Evolutionary conservation across 2,113 vertebrate species (phyloP).

Genomic region (Triplophysa dalaica): DNA sequence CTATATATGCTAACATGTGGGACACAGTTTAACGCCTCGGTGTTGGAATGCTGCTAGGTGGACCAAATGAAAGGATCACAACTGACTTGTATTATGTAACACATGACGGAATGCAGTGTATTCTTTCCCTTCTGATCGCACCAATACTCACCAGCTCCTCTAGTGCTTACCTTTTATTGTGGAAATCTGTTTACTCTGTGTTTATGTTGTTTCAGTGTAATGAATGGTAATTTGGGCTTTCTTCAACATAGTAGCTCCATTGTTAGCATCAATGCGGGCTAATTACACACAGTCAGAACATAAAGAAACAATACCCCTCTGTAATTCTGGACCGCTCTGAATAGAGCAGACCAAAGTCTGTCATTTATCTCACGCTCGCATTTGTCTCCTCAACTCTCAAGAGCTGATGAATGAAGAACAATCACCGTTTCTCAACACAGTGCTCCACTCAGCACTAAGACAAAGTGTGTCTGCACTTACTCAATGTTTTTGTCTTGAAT

Average conservation of each 20-base stretch:
- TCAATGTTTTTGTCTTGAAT: conserved; percentile 44
- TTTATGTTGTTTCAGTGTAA: background rate
- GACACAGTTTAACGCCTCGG: too few species aligned
- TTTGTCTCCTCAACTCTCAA: conserved; percentile 10
- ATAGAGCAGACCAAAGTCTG: background rate
- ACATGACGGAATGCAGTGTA: too few species aligned
- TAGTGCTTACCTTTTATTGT: background rate
- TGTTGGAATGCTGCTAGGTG: too few species aligned
- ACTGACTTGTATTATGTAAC: too few species aligned
- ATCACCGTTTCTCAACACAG: conserved; percentile 24
- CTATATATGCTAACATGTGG: too few species aligned
- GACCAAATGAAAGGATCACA: too few species aligned
- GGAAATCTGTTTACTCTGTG: background rate
- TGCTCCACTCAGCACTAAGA: conserved; percentile 1
- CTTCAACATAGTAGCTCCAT: background rate
- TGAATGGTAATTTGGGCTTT: conserved; percentile 29
- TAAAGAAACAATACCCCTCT: background rate
- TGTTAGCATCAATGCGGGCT: background rate
- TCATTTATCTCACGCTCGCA: conserved; percentile 26
- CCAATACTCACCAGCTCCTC: background rate
- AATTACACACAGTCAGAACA: conserved; percentile 15
- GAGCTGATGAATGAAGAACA: conserved; percentile 49
- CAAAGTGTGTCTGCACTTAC: conserved; percentile 18
- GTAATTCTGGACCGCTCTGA: background rate
- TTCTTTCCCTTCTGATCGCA: background rate